Evolutionary conservation across 2,113 vertebrate species (phyloP).

Genomic region (Onychostruthus taczanowskii): DNA sequence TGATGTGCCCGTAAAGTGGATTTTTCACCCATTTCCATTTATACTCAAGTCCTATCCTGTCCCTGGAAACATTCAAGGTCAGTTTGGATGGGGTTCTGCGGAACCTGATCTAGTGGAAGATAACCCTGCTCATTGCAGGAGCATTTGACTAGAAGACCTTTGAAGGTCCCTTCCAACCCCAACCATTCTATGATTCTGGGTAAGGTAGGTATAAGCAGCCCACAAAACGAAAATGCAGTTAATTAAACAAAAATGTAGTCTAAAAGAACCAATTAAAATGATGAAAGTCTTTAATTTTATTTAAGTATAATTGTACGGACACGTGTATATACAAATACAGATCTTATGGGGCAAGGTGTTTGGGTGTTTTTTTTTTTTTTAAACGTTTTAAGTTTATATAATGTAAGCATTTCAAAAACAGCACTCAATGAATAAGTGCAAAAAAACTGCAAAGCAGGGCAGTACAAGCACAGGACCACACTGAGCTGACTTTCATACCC

Average conservation of each 20-base stretch:
- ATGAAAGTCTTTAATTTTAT: conserved; percentile 85
- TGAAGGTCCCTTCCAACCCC: neutral
- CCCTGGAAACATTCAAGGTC: neutral
- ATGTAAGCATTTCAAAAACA: conserved; percentile 93
- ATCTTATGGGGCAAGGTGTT: conserved; percentile 70
- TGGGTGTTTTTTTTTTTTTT: conserved; percentile 66
- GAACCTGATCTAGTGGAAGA: neutral
- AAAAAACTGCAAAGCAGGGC: conserved; percentile 80
- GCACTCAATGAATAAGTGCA: conserved; percentile 85
- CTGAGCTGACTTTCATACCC: conserved; percentile 79
- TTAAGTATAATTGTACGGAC: conserved; percentile 98
- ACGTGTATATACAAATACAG: conserved; percentile 99
- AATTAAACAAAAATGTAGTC: conserved; percentile 67
- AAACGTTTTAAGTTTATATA: conserved; percentile 87
- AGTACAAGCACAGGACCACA: conserved; percentile 81
- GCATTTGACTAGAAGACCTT: neutral
- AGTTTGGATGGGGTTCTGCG: neutral
- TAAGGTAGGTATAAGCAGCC: conserved; percentile 30
- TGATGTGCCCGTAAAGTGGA: neutral
- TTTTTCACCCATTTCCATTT: neutral
- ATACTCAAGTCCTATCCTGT: neutral
- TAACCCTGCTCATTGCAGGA: neutral
- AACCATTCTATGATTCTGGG: neutral
- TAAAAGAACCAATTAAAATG: conserved; percentile 77
- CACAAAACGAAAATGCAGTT: conserved; percentile 57